Evolutionary conservation across 2,797 vertebrate genomes (phyloP).

Genomic region (Pteronotus mesoamericanus): DNA sequence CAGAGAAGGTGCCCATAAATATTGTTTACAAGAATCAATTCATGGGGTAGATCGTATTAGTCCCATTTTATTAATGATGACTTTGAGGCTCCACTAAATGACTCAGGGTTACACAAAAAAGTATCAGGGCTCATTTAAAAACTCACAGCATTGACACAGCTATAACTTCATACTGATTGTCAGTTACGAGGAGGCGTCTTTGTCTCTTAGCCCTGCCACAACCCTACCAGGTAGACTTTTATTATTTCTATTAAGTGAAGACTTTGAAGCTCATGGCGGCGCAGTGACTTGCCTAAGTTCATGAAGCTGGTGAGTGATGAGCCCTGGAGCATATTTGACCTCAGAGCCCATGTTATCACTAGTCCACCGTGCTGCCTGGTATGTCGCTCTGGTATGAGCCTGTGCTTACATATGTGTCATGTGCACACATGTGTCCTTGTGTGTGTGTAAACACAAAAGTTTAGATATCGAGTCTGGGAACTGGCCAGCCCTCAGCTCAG

Average conservation of each 20-base stretch:
- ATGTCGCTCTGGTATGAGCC: background rate
- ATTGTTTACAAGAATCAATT: background rate
- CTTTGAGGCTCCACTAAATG: background rate
- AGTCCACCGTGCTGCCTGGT: background rate
- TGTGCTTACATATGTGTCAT: fast-evolving
- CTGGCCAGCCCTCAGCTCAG: conserved; percentile 59
- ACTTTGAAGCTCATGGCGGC: background rate
- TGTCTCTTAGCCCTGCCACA: background rate
- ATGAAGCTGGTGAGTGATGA: background rate
- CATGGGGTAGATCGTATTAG: background rate
- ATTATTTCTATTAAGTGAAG: background rate
- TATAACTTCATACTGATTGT: background rate
- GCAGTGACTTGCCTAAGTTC: background rate
- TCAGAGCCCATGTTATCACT: background rate
- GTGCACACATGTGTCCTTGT: background rate
- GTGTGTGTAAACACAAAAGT: background rate
- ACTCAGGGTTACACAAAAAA: background rate
- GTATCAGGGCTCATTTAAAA: background rate
- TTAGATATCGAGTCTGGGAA: conserved; percentile 51
- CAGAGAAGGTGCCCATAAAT: background rate
- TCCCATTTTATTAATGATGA: background rate
- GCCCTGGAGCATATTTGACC: background rate
- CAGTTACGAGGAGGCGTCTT: background rate
- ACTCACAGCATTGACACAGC: background rate
- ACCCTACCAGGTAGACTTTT: background rate